Percentiles rank a stretch among this genome's conserved stretches.
phyloP scores from a whole-genome alignment of 2,888 invertebrate species.

The Dicyrtoma fusca region DNA sequence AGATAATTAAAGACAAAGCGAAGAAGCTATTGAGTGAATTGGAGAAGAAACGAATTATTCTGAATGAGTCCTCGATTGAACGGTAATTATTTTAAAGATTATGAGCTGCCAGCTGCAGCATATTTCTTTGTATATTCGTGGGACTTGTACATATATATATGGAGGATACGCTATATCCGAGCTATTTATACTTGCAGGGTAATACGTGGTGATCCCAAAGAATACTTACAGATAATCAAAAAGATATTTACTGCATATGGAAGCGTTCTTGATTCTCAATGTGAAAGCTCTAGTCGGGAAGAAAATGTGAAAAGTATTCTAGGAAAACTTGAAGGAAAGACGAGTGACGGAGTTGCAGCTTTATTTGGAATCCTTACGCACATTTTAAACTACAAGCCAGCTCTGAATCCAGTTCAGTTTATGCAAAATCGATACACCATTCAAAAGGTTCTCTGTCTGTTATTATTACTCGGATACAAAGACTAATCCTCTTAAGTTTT shows the following conservation, averaged over 20 bases:
- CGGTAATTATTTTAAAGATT: too few relatives aligned
- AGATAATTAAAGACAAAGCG: conserved; percentile 14
- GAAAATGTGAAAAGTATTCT: too few relatives aligned
- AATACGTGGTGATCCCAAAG: conserved; percentile 7
- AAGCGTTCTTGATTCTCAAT: not conserved
- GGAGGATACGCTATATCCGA: too few relatives aligned
- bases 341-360: not conserved
- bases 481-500: too few relatives aligned
- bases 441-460: not conserved
- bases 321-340: not conserved
- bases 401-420: not conserved
- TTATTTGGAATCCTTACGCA: not conserved
- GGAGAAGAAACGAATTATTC: not conserved
- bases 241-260: conserved; percentile 3
- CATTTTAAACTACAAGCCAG: not conserved
- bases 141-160: too few relatives aligned
- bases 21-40: not conserved
- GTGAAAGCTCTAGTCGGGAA: too few relatives aligned
- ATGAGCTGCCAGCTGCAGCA: too few relatives aligned
- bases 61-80: conserved; percentile 8
- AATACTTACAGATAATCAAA: not conserved
- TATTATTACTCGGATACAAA: too few relatives aligned
- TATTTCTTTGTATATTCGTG: too few relatives aligned
- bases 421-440: conserved; percentile 1
- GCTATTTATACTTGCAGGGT: not conserved